phyloP scores from a whole-genome alignment of 2,888 invertebrate genomes.

The Latheticus oryzae region DNA sequence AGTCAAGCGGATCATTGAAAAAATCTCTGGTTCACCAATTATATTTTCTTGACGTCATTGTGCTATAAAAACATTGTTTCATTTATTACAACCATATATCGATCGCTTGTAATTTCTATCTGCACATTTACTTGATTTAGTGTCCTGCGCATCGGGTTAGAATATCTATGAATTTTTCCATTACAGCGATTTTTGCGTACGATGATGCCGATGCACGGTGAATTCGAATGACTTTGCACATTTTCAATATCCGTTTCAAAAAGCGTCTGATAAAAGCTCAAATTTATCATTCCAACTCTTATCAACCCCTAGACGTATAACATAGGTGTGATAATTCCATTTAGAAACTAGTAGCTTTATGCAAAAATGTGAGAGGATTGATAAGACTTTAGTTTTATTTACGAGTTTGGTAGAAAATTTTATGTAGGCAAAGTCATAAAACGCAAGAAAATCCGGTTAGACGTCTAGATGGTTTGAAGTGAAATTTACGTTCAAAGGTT shows the following conservation, averaged over 20 bases:
- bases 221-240: constrained; percentile 54
- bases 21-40: too few relatives aligned
- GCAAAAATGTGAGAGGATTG: constrained; percentile 8
- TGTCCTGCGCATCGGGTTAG: constrained; percentile 43
- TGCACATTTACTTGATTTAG: constrained; percentile 45
- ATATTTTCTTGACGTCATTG: too few relatives aligned
- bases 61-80: constrained; percentile 11
- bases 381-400: constrained; percentile 35
- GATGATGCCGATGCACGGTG: constrained; percentile 48
- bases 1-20: too few relatives aligned
- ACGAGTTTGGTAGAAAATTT: constrained; percentile 25
- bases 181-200: constrained; percentile 52
- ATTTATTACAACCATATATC: constrained; percentile 38
- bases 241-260: constrained; percentile 52
- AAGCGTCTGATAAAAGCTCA: constrained; percentile 44
- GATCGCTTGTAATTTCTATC: constrained; percentile 35
- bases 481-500: constrained; percentile 38
- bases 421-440: constrained; percentile 34
- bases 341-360: too few relatives aligned
- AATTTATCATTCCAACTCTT: constrained; percentile 39
- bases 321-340: too few relatives aligned
- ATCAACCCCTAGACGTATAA: constrained; percentile 22
- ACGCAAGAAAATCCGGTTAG: constrained; percentile 38
- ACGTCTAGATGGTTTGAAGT: constrained; percentile 36
- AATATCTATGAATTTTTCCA: constrained; percentile 54